Evolutionary conservation across 2,113 vertebrate genomes (phyloP).

Genomic region (Nibea coibor): DNA sequence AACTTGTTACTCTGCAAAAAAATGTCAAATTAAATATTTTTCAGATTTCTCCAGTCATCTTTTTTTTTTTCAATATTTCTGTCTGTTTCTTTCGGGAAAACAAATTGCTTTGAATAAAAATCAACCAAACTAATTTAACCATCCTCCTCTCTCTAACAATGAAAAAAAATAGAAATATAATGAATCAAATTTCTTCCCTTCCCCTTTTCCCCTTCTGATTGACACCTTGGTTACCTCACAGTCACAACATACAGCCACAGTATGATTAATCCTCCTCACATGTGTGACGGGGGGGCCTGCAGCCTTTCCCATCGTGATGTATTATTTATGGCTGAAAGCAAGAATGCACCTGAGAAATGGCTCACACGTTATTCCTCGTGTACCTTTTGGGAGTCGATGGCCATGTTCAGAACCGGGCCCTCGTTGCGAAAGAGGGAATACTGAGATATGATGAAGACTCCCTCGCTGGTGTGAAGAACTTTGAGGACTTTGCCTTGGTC

Average conservation of each 20-base stretch:
- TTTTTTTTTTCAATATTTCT: background rate
- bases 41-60: background rate
- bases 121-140: too few species aligned
- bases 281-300: background rate
- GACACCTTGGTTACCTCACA: background rate
- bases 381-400: slow-evolving; percentile 84
- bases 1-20: background rate
- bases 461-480: slow-evolving; percentile 82
- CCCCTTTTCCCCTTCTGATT: background rate
- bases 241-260: background rate
- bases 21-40: background rate
- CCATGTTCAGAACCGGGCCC: slow-evolving; percentile 84
- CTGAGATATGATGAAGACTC: slow-evolving; percentile 85
- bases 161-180: background rate
- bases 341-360: background rate
- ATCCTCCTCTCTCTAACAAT: background rate
- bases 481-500: slow-evolving; percentile 88
- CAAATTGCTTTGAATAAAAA: background rate
- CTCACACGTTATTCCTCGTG: background rate
- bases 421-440: slow-evolving; percentile 85
- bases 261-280: background rate
- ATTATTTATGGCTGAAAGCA: slow-evolving; percentile 6
- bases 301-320: background rate
- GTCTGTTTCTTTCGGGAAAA: background rate
- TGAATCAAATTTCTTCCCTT: background rate